Percentiles rank a stretch among this genome's conserved stretches.
phyloP scores from a whole-genome alignment of 2,113 vertebrate species.

The Fulmarus glacialis region DNA sequence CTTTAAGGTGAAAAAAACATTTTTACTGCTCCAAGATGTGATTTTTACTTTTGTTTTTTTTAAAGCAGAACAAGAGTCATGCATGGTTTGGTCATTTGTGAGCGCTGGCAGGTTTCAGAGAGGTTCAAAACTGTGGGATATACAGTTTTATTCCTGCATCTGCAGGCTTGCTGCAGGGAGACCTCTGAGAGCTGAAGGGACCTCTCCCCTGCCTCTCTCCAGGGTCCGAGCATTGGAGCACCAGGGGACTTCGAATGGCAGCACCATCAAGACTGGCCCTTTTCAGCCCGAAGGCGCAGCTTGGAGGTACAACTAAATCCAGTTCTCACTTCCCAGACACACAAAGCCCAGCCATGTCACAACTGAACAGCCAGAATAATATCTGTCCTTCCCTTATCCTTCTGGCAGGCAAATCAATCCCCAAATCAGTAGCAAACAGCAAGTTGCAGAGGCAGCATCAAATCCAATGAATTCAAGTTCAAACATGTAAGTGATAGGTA shows the following conservation, averaged over 20 bases:
- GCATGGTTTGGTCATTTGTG: not conserved
- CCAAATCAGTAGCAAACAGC: not conserved
- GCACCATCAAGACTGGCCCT: not conserved
- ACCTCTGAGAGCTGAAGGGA: not conserved
- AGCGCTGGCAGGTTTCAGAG: not conserved
- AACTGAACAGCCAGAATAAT: not conserved
- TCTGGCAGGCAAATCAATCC: not conserved
- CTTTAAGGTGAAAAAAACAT: not conserved
- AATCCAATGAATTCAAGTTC: not conserved
- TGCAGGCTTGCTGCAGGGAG: not conserved
- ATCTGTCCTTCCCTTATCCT: not conserved
- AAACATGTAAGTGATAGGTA: not conserved
- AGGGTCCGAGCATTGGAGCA: not conserved
- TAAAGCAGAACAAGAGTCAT: not conserved
- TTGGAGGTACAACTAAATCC: not conserved
- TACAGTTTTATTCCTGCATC: not conserved
- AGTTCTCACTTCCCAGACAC: not conserved
- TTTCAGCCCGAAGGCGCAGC: not conserved
- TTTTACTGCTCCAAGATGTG: not conserved
- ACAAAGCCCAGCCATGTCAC: not conserved
- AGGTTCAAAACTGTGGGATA: not conserved
- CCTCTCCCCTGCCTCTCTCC: not conserved
- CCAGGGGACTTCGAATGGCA: not conserved
- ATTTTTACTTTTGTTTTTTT: not conserved
- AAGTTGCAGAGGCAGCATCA: not conserved